Evolutionary conservation across 2,888 invertebrate genomes (phyloP).

Genomic region (Cataglyphis livida): DNA sequence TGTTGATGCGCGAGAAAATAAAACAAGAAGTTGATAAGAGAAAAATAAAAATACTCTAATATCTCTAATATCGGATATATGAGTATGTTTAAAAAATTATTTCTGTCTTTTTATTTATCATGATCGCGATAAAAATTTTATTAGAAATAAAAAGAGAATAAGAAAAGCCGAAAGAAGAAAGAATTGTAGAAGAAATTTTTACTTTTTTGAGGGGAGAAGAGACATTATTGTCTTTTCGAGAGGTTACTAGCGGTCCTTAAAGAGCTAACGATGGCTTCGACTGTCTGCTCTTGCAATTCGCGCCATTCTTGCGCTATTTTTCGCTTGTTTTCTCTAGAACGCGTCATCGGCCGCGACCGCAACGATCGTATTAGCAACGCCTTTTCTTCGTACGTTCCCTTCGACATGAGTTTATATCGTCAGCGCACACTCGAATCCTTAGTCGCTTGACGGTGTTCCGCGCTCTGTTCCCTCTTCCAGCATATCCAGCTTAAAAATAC

Average conservation of each 20-base stretch:
- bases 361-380: constrained; percentile 70
- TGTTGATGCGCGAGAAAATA: not conserved
- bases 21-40: not conserved
- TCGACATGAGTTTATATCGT: constrained; percentile 71
- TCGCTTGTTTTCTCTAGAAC: constrained; percentile 25
- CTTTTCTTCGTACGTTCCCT: constrained; percentile 56
- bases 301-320: constrained; percentile 6
- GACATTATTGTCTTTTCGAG: not conserved
- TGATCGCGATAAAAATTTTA: constrained; percentile 8
- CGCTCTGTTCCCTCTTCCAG: constrained; percentile 29
- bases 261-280: constrained; percentile 20
- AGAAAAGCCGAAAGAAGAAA: not conserved
- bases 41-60: not conserved
- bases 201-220: not conserved
- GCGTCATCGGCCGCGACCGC: constrained; percentile 60
- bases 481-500: constrained; percentile 70
- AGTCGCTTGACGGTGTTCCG: not conserved
- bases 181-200: constrained; percentile 16
- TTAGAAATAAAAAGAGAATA: not conserved
- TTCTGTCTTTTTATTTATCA: not conserved
- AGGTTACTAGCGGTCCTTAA: not conserved
- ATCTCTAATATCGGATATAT: not conserved
- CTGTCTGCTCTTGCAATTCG: not conserved
- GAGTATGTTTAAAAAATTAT: not conserved
- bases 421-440: constrained; percentile 53